A percentile compares a stretch with the other conserved stretches of the same genome.
Conservation (phyloP, 2,888 invertebrate genomes). For the Torymus texanus region DNA sequence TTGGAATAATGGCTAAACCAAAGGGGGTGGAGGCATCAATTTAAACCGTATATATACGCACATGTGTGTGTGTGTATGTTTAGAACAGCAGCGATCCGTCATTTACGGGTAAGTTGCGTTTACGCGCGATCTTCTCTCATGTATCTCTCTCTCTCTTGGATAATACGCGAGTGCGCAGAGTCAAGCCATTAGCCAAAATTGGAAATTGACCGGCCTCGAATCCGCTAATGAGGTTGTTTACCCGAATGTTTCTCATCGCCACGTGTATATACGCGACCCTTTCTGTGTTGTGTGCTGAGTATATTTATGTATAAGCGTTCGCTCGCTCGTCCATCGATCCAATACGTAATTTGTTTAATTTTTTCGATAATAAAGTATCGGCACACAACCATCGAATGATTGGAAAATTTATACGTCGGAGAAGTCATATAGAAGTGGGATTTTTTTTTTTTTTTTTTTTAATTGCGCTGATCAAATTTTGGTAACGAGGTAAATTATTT, state of each 20-base stretch:
- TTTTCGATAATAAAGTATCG: too few species aligned
- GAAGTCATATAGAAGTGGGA: too few species aligned
- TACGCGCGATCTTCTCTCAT: background rate
- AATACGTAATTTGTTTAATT: too few species aligned
- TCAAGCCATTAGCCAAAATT: constrained; percentile 51
- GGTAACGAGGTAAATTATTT: too few species aligned
- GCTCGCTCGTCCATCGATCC: too few species aligned
- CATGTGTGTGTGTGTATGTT: too few species aligned
- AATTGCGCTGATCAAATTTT: too few species aligned
- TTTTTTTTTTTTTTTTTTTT: background rate
- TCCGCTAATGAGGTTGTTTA: constrained; percentile 50
- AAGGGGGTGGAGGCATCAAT: constrained; percentile 29
- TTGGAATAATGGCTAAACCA: constrained; percentile 23
- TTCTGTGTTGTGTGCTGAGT: background rate
- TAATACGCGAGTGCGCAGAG: constrained; percentile 1
- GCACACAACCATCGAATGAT: too few species aligned
- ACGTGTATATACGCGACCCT: too few species aligned
- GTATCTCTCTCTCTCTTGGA: background rate
- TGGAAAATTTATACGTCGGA: too few species aligned
- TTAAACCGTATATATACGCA: constrained; percentile 25
- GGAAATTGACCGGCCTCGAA: constrained; percentile 47
- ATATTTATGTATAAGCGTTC: constrained; percentile 15
- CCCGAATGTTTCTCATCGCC: constrained; percentile 1
- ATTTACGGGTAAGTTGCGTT: constrained; percentile 51
- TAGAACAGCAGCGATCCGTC: constrained; percentile 35